Percentiles rank a stretch among this genome's conserved stretches.
These are phyloP conservation scores for Solenopsis invicta DNA, from an alignment of 1,140 invertebrate species.

Conservation along the genomic window DNA sequence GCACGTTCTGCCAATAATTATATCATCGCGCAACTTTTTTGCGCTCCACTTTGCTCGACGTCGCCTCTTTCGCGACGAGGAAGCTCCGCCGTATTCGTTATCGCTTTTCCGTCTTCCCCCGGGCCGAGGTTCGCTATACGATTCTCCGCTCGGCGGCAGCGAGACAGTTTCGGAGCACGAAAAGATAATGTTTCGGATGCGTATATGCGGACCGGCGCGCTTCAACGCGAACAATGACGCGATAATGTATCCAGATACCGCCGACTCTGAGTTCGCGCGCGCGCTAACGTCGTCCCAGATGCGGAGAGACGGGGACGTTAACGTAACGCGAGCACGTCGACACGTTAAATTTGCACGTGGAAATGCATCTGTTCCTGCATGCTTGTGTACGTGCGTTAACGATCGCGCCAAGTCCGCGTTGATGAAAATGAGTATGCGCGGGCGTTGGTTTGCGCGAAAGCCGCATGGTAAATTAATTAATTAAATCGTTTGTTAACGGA, in stretches of 20 bases:
- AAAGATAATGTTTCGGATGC: constrained; percentile 44
- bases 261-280: constrained; percentile 11
- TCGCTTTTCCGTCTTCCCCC: constrained; percentile 41
- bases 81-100: constrained; percentile 23
- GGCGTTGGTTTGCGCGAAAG: neutral
- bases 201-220: constrained; percentile 9
- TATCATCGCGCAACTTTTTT: constrained; percentile 2
- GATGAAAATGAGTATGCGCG: constrained; percentile 28
- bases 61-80: neutral
- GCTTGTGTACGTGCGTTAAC: constrained; percentile 13
- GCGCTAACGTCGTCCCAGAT: constrained; percentile 6
- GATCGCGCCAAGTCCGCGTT: constrained; percentile 26
- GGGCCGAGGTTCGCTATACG: neutral
- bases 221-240: constrained; percentile 48
- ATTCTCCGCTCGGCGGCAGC: neutral
- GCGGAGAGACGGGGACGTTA: constrained; percentile 25
- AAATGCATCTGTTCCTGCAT: neutral
- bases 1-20: constrained; percentile 18
- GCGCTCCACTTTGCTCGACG: neutral
- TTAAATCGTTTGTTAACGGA: constrained; percentile 41
- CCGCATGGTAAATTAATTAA: constrained; percentile 50
- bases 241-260: constrained; percentile 49
- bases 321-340: constrained; percentile 47
- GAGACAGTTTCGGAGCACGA: constrained; percentile 38
- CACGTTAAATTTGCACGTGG: constrained; percentile 51